These are phyloP conservation scores for zebrafish (Danio rerio) DNA, from an alignment of 2,113 vertebrate genomes.

Conservation along the genomic window GRCz12tu NC_133194.1:22829501-22830000, in stretches of 20 bases:
- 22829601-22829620: too few relatives aligned
- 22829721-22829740: neutral
- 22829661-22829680: neutral
- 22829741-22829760: neutral
- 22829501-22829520: too few relatives aligned
- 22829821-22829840: constrained; percentile 92
- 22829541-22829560: too few relatives aligned
- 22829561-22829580: too few relatives aligned
- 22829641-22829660: too few relatives aligned
- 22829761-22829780: constrained; percentile 76
- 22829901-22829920: neutral
- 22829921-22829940: too few relatives aligned
- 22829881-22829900: neutral
- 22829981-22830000: too few relatives aligned
- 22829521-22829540: too few relatives aligned
- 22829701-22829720: neutral
- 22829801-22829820: constrained; percentile 92
- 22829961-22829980: too few relatives aligned
- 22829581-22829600: too few relatives aligned
- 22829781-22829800: constrained; percentile 82
- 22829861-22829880: constrained; percentile 89
- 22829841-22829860: constrained; percentile 90
- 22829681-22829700: neutral
- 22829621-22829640: too few relatives aligned
- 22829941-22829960: too few relatives aligned